Percentiles rank a stretch among this genome's conserved stretches.
These are phyloP conservation scores for Danio albolineatus DNA, from an alignment of 2,797 vertebrate species.

Conservation along the genomic window DNA sequence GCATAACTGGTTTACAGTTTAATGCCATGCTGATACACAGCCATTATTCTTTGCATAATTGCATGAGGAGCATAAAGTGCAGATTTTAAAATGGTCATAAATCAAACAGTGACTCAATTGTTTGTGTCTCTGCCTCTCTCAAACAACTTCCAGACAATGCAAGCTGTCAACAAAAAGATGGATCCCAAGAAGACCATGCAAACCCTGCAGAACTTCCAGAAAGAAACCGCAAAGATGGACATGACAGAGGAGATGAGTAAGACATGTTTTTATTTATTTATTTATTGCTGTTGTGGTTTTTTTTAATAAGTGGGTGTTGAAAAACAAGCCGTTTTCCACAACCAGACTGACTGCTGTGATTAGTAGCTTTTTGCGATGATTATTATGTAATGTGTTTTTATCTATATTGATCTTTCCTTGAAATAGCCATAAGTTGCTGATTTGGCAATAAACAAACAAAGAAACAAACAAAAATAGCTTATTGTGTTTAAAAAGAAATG, in stretches of 20 bases:
- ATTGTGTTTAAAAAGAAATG: neutral
- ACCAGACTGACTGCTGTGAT: neutral
- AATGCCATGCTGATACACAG: neutral
- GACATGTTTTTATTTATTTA: conserved; percentile 45
- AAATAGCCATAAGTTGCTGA: too few species aligned
- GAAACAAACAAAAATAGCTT: too few species aligned
- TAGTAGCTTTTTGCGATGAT: neutral
- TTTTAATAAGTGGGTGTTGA: neutral
- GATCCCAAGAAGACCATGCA: conserved; percentile 89
- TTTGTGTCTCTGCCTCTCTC: conserved; percentile 7
- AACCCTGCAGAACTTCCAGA: conserved; percentile 91
- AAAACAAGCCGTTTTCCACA: neutral
- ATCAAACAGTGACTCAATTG: conserved; percentile 18
- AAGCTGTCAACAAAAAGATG: conserved; percentile 90
- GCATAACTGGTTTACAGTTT: neutral
- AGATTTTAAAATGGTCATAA: neutral
- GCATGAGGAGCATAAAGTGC: neutral
- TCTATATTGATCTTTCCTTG: too few species aligned
- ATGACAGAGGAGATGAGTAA: conserved; percentile 93
- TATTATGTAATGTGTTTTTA: too few species aligned
- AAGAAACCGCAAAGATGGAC: conserved; percentile 91
- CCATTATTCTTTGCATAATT: conserved; percentile 3
- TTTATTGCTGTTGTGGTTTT: conserved; percentile 1
- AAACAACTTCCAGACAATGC: conserved; percentile 81
- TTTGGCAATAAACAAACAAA: too few species aligned